These are phyloP conservation scores for Psittacara wagleri DNA, from an alignment of 2,113 vertebrate species.

Conservation along the genomic window DNA sequence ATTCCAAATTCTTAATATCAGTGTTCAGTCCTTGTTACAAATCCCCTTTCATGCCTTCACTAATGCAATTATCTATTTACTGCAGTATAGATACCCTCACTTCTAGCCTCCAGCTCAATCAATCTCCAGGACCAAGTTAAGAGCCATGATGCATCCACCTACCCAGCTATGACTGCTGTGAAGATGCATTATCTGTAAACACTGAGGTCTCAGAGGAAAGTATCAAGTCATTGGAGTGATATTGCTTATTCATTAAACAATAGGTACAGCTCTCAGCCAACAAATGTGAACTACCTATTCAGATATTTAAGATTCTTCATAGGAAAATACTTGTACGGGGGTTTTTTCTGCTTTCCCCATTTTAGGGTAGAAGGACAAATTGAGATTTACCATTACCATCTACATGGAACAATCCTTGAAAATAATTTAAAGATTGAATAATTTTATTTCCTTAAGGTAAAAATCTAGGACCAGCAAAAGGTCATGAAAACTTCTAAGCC, in stretches of 20 bases:
- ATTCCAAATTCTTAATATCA: neutral
- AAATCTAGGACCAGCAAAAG: neutral
- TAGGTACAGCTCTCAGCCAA: neutral
- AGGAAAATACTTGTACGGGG: neutral
- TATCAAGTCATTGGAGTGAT: neutral
- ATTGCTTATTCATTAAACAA: neutral
- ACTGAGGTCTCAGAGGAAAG: neutral
- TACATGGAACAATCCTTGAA: neutral
- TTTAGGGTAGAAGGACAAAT: neutral
- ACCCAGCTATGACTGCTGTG: neutral
- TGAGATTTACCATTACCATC: neutral
- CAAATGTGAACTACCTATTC: neutral
- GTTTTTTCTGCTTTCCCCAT: neutral
- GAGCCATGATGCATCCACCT: neutral
- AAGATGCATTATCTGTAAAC: rapidly evolving
- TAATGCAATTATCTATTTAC: neutral
- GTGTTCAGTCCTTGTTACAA: neutral
- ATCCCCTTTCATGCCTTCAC: neutral
- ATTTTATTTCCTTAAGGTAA: neutral
- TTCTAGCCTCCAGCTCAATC: neutral
- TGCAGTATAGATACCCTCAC: neutral
- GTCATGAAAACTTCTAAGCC: neutral
- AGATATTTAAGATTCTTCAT: neutral
- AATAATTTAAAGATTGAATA: neutral
- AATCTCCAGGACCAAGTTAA: neutral